Base-by-base conservation (phyloP, 2,888 invertebrate genomes). In the Herminia tarsipennalis region DNA sequence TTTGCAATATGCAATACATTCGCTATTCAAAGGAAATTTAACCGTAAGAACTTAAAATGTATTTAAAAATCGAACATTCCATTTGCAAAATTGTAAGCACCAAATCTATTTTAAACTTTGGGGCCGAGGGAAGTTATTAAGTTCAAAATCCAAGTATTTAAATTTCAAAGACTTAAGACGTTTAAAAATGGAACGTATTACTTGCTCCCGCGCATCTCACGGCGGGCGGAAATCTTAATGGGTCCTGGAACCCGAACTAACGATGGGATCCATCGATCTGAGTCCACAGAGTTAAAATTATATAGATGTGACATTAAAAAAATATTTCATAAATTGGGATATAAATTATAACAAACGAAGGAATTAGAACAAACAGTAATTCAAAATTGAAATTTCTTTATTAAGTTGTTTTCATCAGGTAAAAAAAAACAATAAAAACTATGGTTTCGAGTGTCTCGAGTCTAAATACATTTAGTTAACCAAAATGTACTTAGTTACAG, bases 211-310 rank as follows among this genome's bases (percentile, higher is more conserved):
- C 84, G 86, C 88, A 85, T 81, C 80, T 71, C 58, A 77, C 76
- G 74, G 73, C 86, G 85, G 83, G 78, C 90, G 91, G 91, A 91
- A 89, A 90, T 88, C 89, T 88, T 91, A 90, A 91, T 91, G 88
- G 89, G 81, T 84, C 86, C 87, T 85, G 87, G 86, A 86, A 81
- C 86, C 81, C 79, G 81, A 81, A 81, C 86, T 89, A 88, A 90
- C 87, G 86, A 90, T 83, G 86, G 76, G 84, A 84, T 83, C 83
- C 83, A 85, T 85, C 83, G 86, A 88, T 88, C 84, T 74, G 76
- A 74, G 72, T 53, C 56, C 64, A 50, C 76, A 84, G 83, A 65
- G 43, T 62, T 73, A 56, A 44, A 56, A 75, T 78, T 66, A 48
- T 57, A 49, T 43, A 69, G 52, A 69, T 12, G 4, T n/a, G 52